Evolutionary conservation across 2,113 vertebrate species (phyloP).

Genomic region (Charadrius vociferus): DNA sequence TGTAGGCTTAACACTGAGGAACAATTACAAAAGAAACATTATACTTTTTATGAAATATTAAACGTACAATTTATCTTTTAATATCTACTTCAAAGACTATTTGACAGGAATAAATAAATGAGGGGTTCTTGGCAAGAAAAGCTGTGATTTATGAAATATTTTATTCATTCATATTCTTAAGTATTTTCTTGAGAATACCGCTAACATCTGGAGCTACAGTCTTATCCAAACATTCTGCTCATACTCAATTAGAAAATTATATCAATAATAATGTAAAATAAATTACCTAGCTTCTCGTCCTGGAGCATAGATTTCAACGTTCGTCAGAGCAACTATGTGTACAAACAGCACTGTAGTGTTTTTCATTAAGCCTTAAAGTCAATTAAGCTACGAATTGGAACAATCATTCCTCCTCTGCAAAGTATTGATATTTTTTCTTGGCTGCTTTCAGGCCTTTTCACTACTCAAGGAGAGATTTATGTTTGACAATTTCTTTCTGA

Average conservation of each 20-base stretch:
- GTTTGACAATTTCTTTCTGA: constrained; percentile 84
- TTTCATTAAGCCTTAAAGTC: constrained; percentile 94
- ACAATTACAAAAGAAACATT: constrained; percentile 40
- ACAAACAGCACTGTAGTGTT: constrained; percentile 77
- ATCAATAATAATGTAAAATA: constrained; percentile 70
- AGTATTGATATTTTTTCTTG: constrained; percentile 90
- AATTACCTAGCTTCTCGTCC: constrained; percentile 55
- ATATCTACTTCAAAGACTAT: constrained; percentile 50
- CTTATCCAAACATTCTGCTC: constrained; percentile 56
- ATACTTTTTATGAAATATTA: constrained; percentile 42
- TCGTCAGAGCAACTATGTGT: constrained; percentile 74
- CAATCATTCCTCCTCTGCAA: constrained; percentile 92
- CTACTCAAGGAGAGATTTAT: constrained; percentile 84
- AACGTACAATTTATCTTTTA: constrained; percentile 47
- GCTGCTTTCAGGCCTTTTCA: constrained; percentile 83
- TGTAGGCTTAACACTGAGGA: background rate
- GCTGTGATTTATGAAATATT: constrained; percentile 62
- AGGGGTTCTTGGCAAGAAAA: constrained; percentile 49
- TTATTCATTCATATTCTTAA: constrained; percentile 48
- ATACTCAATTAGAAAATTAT: constrained; percentile 67
- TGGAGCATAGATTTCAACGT: constrained; percentile 9
- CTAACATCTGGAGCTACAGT: constrained; percentile 59
- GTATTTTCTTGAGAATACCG: constrained; percentile 61
- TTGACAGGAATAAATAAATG: constrained; percentile 66
- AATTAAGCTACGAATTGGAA: constrained; percentile 91